A percentile compares a stretch with the other conserved stretches of the same genome.
These are phyloP conservation scores for Thymelicus sylvestris DNA, from an alignment of 2,888 invertebrate genomes.

Conservation along the genomic window DNA sequence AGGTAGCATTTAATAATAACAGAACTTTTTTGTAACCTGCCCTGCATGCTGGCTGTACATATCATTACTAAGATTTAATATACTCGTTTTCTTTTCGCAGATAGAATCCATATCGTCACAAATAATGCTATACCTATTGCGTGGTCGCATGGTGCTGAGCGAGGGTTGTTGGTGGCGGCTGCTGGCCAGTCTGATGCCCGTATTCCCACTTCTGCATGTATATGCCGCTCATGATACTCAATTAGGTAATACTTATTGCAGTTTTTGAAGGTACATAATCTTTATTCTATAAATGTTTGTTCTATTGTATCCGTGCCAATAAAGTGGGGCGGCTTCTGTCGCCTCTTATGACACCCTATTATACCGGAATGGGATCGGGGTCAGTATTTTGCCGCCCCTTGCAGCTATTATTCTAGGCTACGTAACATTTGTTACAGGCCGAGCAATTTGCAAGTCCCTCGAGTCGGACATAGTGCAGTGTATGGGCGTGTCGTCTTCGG, in stretches of 20 bases:
- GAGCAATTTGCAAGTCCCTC: conserved; percentile 86
- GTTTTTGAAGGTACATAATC: no score
- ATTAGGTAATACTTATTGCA: conserved; percentile 56
- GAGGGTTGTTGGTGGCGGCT: conserved; percentile 86
- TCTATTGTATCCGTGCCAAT: no score
- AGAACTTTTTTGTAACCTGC: no score
- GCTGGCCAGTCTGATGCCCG: conserved; percentile 84
- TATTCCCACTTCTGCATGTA: conserved; percentile 86
- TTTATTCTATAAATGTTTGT: no score
- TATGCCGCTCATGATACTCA: conserved; percentile 80
- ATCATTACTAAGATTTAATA: no score
- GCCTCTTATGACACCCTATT: no score
- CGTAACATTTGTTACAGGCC: conserved; percentile 66
- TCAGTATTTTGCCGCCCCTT: no score
- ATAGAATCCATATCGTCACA: conserved; percentile 84
- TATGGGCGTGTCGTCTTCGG: conserved; percentile 83
- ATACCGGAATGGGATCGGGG: no score
- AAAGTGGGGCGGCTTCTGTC: no score
- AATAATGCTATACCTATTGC: conserved; percentile 86
- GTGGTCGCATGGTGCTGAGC: conserved; percentile 86
- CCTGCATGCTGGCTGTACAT: no score
- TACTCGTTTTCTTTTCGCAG: conserved; percentile 61
- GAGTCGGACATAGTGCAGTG: conserved; percentile 86
- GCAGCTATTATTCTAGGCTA: not conserved
- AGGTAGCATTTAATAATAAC: no score